Percentiles rank a stretch among this genome's conserved stretches.
Evolutionary conservation across 2,113 vertebrate species (phyloP).

Genomic region (Motacilla tschutschensis): DNA sequence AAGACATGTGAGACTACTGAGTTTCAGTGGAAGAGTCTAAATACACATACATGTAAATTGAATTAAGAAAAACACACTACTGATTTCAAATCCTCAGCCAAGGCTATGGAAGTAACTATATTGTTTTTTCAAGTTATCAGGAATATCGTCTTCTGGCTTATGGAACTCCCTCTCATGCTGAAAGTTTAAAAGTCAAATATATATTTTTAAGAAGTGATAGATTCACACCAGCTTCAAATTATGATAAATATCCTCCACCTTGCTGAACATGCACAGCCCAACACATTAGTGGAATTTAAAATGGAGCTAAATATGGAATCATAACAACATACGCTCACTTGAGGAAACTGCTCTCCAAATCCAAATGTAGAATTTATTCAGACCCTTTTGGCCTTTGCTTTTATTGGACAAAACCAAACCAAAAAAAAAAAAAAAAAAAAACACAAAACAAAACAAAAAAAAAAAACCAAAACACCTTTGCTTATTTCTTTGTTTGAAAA

Average conservation of each 20-base stretch:
- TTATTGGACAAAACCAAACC: neutral
- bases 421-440: neutral
- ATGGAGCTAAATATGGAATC: neutral
- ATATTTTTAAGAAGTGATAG: neutral
- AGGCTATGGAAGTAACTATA: conserved; percentile 27
- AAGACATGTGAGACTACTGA: conserved; percentile 30
- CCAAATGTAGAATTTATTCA: neutral
- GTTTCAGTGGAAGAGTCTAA: conserved; percentile 25
- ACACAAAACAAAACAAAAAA: accelerated
- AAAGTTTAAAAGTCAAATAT: conserved; percentile 10
- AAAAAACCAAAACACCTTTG: neutral
- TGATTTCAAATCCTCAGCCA: conserved; percentile 58
- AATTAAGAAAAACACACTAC: conserved; percentile 33
- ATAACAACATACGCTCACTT: neutral
- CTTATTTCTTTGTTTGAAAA: neutral
- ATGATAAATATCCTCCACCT: neutral
- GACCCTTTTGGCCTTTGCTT: neutral
- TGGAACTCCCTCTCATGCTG: neutral
- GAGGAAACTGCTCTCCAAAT: neutral
- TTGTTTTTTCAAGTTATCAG: conserved; percentile 39
- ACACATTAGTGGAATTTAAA: neutral
- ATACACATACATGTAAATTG: conserved; percentile 48
- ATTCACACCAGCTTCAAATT: conserved; percentile 17
- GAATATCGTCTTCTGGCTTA: conserved; percentile 12
- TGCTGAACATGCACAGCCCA: neutral